Conservation (phyloP, 2,888 invertebrate genomes). For the Lasioglossum leucozonium region DNA sequence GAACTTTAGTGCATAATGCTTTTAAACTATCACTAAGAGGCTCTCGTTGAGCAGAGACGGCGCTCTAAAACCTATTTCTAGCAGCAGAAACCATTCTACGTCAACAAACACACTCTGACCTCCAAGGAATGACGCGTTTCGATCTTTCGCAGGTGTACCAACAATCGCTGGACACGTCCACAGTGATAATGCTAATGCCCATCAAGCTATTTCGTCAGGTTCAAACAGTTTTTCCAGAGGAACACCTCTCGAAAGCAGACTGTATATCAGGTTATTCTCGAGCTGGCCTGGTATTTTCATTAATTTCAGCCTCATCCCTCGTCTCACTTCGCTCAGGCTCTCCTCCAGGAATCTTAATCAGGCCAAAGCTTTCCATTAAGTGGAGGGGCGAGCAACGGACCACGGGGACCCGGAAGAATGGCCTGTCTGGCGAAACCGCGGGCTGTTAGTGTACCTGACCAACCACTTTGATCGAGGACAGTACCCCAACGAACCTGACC, state of each 20-base stretch:
- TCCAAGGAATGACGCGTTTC: neutral
- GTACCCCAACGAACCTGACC: neutral
- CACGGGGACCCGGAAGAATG: neutral
- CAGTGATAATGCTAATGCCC: neutral
- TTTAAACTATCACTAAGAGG: neutral
- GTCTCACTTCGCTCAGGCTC: constrained; percentile 18
- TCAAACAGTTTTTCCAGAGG: neutral
- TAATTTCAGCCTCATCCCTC: constrained; percentile 36
- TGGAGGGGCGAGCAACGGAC: neutral
- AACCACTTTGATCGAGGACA: constrained; percentile 1
- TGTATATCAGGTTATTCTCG: constrained; percentile 31
- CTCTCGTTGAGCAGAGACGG: neutral
- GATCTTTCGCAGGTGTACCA: neutral
- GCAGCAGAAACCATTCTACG: neutral
- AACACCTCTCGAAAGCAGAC: neutral
- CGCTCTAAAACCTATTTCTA: neutral
- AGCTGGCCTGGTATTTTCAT: constrained; percentile 35
- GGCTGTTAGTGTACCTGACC: neutral
- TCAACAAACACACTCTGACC: neutral
- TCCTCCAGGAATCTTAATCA: constrained; percentile 34
- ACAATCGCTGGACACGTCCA: neutral
- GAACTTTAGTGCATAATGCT: neutral
- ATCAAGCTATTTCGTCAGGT: neutral
- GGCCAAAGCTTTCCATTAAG: constrained; percentile 39
- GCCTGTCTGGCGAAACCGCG: neutral